A percentile compares a stretch with the other conserved stretches of the same genome.
These are phyloP conservation scores for Chorisops tibialis DNA, from an alignment of 2,888 invertebrate genomes.

Conservation along the genomic window DNA sequence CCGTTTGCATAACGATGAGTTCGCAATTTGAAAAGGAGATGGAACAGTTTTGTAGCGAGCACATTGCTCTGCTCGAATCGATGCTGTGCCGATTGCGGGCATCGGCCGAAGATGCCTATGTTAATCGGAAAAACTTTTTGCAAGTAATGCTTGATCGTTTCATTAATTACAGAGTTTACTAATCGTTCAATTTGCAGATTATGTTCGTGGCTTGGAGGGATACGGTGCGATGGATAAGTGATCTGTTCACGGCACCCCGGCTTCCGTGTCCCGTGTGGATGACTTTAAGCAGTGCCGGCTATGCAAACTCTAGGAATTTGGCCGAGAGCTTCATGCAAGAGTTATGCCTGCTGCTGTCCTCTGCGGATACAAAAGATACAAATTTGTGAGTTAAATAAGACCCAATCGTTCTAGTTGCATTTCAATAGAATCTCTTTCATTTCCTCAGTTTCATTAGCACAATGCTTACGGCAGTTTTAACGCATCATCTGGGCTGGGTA, in stretches of 20 bases:
- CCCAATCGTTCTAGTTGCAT: constrained; percentile 25
- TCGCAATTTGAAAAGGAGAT: constrained; percentile 61
- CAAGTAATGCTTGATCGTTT: constrained; percentile 49
- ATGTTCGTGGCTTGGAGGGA: constrained; percentile 56
- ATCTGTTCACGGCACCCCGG: constrained; percentile 66
- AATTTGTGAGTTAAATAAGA: constrained; percentile 94
- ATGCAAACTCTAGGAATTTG: constrained; percentile 48
- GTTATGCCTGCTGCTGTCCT: constrained; percentile 65
- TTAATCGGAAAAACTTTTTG: constrained; percentile 52
- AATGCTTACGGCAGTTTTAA: constrained; percentile 80
- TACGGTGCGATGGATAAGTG: constrained; percentile 58
- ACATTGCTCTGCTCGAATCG: constrained; percentile 71
- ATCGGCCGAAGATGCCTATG: constrained; percentile 64
- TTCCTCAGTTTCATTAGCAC: constrained; percentile 80
- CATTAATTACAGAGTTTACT: not conserved
- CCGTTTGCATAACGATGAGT: constrained; percentile 61
- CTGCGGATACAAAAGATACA: constrained; percentile 78
- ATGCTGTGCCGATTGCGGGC: constrained; percentile 68
- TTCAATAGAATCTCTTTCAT: not conserved
- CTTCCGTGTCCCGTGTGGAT: constrained; percentile 66
- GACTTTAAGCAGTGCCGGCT: constrained; percentile 53
- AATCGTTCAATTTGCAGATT: constrained; percentile 40
- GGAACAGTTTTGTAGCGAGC: constrained; percentile 74
- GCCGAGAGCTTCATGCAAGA: constrained; percentile 56
- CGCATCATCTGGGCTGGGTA: constrained; percentile 90